Base-by-base conservation (phyloP, 1,140 invertebrate genomes). In the Drosophila ercepeae region DNA sequence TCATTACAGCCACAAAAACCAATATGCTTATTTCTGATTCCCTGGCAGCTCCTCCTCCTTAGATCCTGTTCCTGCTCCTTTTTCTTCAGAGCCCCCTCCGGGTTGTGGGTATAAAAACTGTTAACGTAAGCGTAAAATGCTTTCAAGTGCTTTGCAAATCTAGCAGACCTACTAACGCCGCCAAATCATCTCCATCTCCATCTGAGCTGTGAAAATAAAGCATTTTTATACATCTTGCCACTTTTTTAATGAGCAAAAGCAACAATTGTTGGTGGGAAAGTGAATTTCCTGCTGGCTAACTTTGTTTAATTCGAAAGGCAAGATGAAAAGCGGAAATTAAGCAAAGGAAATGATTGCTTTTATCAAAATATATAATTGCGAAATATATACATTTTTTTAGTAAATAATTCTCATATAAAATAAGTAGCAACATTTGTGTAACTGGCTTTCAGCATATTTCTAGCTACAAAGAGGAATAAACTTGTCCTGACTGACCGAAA, bases 71-170 rank as follows among this genome's bases (percentile, higher is more conserved):
- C 13, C 13, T 39, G 13, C 34, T 13, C 5, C 36, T 14, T 16
- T 16, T 39, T 2, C 36, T 6, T 32, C 9, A 16, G 36, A 36
- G 13, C 13, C 23, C 45, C 25, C 13, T 14, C 5, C 9, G 54
- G 50, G 36, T 41, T 57, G 45, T 54, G 76, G 81, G 82, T 58
- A 86, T 86, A 86, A 86, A 86, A 86, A 86, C 82, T 88, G 82
- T 86, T 81, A 88, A 81, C 81, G 81, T 81, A 86, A 86, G 81
- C 81, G 81, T 86, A 77, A 86, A 86, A 88, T 86, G 81, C 81
- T 86, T 86, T 86, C 82, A 86, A 86, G 81, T 86, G 82, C 81
- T 86, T 51, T 39, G 81, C 81, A 86, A 86, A 86, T 86, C 81
- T 64, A 86, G 60, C 55, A 54, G 52, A 42, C 27, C 4, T 16